A percentile compares a stretch with the other conserved stretches of the same genome.
phyloP scores from a whole-genome alignment of 1,140 invertebrate genomes.

The Oncopeltus fasciatus region DNA sequence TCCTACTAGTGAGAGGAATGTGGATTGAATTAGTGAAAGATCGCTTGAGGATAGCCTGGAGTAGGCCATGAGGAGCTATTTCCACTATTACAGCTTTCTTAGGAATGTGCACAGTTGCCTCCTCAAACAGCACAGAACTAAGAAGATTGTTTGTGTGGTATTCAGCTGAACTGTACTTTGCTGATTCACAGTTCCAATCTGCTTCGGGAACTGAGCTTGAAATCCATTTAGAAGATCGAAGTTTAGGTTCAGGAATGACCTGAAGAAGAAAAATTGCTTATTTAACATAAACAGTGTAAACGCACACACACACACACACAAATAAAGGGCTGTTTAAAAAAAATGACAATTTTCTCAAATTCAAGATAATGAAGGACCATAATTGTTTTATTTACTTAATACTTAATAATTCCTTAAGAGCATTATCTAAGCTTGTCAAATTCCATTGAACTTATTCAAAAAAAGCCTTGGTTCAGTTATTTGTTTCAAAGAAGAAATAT shows the following conservation, averaged over 20 bases:
- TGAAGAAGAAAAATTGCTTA: slow-evolving; percentile 21
- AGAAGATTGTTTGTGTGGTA: slow-evolving; percentile 56
- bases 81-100: slow-evolving; percentile 42
- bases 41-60: slow-evolving; percentile 43
- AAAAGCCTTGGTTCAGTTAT: too few species aligned
- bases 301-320: too few species aligned
- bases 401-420: too few species aligned
- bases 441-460: too few species aligned
- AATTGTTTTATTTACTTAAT: too few species aligned
- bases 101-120: slow-evolving; percentile 40
- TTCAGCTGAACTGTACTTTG: slow-evolving; percentile 41
- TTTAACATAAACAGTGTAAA: background rate
- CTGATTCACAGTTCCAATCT: slow-evolving; percentile 29
- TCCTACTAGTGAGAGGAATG: slow-evolving; percentile 42
- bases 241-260: slow-evolving; percentile 37
- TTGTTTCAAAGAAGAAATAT: too few species aligned
- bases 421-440: too few species aligned
- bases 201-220: slow-evolving; percentile 45
- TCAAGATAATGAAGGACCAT: too few species aligned
- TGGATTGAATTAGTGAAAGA: slow-evolving; percentile 36
- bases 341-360: background rate
- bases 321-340: too few species aligned
- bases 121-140: slow-evolving; percentile 42
- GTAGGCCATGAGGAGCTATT: slow-evolving; percentile 42
- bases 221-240: slow-evolving; percentile 41